Evolutionary conservation across 2,888 invertebrate species (phyloP), one percentile per base, ranked within the genome.

Genomic region (Pandemis corylana): DNA sequence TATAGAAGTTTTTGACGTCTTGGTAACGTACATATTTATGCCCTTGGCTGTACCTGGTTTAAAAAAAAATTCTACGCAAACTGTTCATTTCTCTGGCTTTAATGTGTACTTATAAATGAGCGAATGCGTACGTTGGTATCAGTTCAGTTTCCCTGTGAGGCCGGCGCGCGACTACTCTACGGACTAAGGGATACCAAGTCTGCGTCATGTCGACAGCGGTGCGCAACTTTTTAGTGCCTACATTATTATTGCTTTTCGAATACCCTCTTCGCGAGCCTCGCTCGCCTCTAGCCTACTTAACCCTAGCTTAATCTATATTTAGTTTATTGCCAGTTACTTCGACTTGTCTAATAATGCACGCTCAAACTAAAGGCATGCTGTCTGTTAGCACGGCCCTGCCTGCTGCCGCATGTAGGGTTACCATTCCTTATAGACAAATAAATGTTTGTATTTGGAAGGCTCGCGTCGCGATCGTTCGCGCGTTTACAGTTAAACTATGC

Each of bases 231-330:
- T 86, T 84, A 86, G 83, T 87, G 85, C 87, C 94, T 94, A 94
- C 92, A 84, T 90, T 94, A 93, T 94, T 95, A 94, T 94, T 95
- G 94, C 94, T 94, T 95, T 91, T 94, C 92, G 94, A 93, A 95
- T 95, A 95, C 94, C 94, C 94, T 89, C 91, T 88, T 85, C 84
- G 89, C 89, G 89, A 92, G 87, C 93, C 93, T 93, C 93, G 92
- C 89, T 90, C 91, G 81, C 89, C 81, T 80, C 76, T 84, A 89
- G 84, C 79, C 84, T 90, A 92, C 79, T 87, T 90, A 89, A 82
- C 77, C 44, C 87, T 92, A 93, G 75, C 88, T 92, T 92, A 92
- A 15, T 42, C 69, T 92, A 92, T 79, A 80, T 51, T 90, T 90
- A 91, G 81, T 89, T 92, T 93, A 93, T 93, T 93, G 94, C 94